Base-by-base conservation (phyloP, 2,888 invertebrate genomes). In the Camptogramma bilineatum region DNA sequence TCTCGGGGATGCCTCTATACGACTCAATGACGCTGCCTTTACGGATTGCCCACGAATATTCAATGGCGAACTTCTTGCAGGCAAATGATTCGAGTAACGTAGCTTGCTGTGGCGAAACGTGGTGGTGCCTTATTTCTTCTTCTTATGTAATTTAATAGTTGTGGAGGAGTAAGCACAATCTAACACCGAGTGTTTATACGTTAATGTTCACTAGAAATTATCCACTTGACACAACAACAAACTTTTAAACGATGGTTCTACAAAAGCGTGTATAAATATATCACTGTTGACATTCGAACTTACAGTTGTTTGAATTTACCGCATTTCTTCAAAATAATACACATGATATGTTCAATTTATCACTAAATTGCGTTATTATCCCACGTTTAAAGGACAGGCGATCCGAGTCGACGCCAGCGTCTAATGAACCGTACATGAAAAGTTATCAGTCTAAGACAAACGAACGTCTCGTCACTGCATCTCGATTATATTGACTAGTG, bases 41-140 rank as follows among this genome's bases (percentile, higher is more conserved):
- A 81, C 85, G 57, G 86, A 82, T 76, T 87, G 90, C 60, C 86
- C 87, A 71, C 90, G 83, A 59, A 81, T 79, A 73, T 83, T 87
- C 74, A 86, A 83, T 77, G 89, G 87, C 63, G 90, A 90, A 72
- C 85, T 84, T 70, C 83, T 83, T 47, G 86, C 75, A 65, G 90
- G 83, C 64, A 85, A 87, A 78, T 88, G 90, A 69, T 89, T 91
- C 68, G 91, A 90, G 66, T 91, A 91, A 82, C 91, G 90, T 77
- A 91, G 80, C 77, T 91, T 92, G 83, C 90, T 87, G 88, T 91
- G 92, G 77, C 92, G 91, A 84, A 92, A 92, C 92, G 92, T 92
- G 90, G 85, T 91, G 91, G 79, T 73, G 86, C 71, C 75, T 86
- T 85, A 79, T 77, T 69, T 69, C 71, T 69, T 53, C 75, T 53